These are phyloP conservation scores for Pongo abelii DNA, from an alignment of 2,113 vertebrate genomes.

Conservation along the genomic window DNA sequence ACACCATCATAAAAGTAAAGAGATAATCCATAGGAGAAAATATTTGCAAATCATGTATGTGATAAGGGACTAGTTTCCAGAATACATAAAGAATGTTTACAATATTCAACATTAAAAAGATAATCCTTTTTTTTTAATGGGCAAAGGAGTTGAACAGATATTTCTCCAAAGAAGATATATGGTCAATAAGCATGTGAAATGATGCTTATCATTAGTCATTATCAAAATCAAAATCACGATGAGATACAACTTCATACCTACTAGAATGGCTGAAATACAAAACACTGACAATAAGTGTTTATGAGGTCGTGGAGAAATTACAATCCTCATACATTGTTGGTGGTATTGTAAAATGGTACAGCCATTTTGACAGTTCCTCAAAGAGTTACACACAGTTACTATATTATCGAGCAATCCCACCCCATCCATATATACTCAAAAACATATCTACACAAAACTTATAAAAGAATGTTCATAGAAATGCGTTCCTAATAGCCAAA, in stretches of 20 bases:
- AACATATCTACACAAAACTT: neutral
- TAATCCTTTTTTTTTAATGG: neutral
- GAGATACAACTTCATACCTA: neutral
- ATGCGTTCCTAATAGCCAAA: conserved; percentile 11
- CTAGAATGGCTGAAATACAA: neutral
- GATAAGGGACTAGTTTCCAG: neutral
- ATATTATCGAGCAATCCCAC: neutral
- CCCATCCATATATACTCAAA: neutral
- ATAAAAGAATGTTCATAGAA: conserved; percentile 1
- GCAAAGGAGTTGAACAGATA: neutral
- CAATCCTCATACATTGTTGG: neutral
- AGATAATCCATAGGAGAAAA: conserved; percentile 10
- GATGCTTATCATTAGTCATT: neutral
- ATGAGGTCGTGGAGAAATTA: neutral
- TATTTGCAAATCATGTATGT: neutral
- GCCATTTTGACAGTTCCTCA: neutral
- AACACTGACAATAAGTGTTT: neutral
- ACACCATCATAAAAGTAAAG: conserved; percentile 22
- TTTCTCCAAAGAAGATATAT: conserved; percentile 23
- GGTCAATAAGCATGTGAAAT: conserved; percentile 13
- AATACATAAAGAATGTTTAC: conserved; percentile 24
- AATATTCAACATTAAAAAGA: conserved; percentile 33
- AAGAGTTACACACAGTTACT: neutral
- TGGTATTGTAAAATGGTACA: neutral
- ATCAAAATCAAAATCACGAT: conserved; percentile 19